Evolutionary conservation across 2,797 vertebrate species (phyloP).

Genomic region (Cossypha polioptera): DNA sequence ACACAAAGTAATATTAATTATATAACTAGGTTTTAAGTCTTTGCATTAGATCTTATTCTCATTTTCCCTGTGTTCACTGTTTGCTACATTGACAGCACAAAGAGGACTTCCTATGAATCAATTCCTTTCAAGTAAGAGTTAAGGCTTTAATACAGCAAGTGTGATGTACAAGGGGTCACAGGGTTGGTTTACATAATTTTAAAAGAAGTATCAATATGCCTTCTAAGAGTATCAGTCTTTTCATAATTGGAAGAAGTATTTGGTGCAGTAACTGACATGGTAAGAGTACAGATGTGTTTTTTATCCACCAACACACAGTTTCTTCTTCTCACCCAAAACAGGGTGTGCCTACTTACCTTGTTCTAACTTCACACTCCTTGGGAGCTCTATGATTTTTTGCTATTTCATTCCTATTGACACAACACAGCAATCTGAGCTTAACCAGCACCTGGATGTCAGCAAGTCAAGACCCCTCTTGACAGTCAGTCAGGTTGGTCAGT

Average conservation of each 20-base stretch:
- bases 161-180: not conserved
- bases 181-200: not conserved
- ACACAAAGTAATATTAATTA: not conserved
- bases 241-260: not conserved
- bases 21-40: not conserved
- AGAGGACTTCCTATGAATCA: not conserved
- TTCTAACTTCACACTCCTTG: not conserved
- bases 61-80: not conserved
- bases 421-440: not conserved
- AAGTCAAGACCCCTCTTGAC: too few relatives aligned
- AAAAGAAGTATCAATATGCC: not conserved
- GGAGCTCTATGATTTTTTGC: not conserved
- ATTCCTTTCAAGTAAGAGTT: not conserved
- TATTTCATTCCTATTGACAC: not conserved
- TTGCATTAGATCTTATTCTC: not conserved
- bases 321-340: not conserved
- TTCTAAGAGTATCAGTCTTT: not conserved
- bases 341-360: not conserved
- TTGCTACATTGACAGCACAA: not conserved
- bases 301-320: not conserved
- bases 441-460: too few relatives aligned
- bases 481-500: too few relatives aligned
- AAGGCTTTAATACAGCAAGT: not conserved
- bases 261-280: not conserved
- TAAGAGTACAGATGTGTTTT: not conserved